A percentile compares a stretch with the other conserved stretches of the same genome.
Conservation (phyloP, 2,888 invertebrate species). For the Erebia aethiops region DNA sequence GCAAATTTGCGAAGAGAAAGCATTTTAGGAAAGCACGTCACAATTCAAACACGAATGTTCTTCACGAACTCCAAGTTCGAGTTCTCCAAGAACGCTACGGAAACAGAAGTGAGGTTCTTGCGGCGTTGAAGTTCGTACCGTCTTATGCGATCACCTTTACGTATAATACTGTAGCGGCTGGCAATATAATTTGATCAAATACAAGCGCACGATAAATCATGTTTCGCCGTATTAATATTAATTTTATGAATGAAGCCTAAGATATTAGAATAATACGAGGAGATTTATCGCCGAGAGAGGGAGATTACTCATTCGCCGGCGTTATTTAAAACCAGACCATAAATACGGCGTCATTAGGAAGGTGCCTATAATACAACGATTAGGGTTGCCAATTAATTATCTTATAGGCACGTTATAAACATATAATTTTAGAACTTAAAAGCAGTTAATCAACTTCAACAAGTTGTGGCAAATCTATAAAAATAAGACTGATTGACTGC, state of each 20-base stretch:
- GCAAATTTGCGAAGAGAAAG: no score
- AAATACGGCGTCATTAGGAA: slow-evolving; percentile 35
- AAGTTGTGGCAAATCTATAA: no score
- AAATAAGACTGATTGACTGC: no score
- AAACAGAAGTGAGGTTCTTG: not conserved
- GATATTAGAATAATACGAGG: slow-evolving; percentile 35
- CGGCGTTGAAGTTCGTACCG: not conserved
- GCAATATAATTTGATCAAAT: slow-evolving; percentile 31
- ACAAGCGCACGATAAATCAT: slow-evolving; percentile 35
- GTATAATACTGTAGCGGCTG: slow-evolving; percentile 10
- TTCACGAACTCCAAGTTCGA: no score
- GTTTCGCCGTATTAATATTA: slow-evolving; percentile 34
- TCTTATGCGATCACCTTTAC: no score
- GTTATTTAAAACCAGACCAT: slow-evolving; percentile 31
- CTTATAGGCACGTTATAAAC: not conserved
- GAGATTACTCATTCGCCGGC: slow-evolving; percentile 33
- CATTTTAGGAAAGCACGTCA: no score
- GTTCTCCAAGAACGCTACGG: no score
- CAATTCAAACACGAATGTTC: no score
- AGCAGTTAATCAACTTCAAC: no score
- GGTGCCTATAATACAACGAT: slow-evolving; percentile 6
- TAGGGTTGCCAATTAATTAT: slow-evolving; percentile 14
- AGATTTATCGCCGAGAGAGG: slow-evolving; percentile 32
- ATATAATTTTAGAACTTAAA: no score
- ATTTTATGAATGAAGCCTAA: slow-evolving; percentile 37